A percentile compares a stretch with the other conserved stretches of the same genome.
These are phyloP conservation scores for Excalfactoria chinensis DNA, from an alignment of 2,113 vertebrate species.

Conservation along the genomic window DNA sequence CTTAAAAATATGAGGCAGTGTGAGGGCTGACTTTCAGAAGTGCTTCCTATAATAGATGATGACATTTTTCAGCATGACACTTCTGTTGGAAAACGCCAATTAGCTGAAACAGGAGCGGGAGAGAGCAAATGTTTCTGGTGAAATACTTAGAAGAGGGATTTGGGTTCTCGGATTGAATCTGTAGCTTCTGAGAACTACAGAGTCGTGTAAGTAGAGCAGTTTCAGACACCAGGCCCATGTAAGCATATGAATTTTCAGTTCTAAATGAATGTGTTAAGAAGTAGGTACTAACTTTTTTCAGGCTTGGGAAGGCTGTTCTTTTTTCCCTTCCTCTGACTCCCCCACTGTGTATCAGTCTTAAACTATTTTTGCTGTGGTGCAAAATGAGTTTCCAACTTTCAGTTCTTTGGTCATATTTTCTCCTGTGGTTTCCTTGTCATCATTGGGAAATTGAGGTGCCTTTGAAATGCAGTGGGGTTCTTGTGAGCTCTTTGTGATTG, in stretches of 20 bases:
- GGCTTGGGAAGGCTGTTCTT: background rate
- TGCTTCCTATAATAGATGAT: background rate
- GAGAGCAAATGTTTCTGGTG: background rate
- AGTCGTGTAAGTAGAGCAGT: conserved; percentile 18
- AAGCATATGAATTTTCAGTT: background rate
- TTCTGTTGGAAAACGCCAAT: conserved; percentile 22
- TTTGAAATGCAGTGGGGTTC: background rate
- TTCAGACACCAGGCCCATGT: background rate
- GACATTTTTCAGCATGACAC: conserved; percentile 19
- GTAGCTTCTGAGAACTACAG: background rate
- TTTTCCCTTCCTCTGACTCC: background rate
- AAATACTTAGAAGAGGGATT: background rate
- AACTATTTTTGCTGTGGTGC: background rate
- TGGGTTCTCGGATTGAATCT: background rate
- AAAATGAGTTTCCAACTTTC: background rate
- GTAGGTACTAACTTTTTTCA: background rate
- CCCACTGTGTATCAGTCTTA: background rate
- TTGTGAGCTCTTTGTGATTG: background rate
- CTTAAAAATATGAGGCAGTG: background rate
- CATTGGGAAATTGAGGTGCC: background rate
- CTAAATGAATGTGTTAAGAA: background rate
- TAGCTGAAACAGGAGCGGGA: conserved; percentile 24
- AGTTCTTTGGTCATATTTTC: background rate
- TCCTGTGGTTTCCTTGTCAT: background rate
- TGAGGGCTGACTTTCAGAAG: background rate